Base-by-base conservation (phyloP, 1,140 invertebrate genomes). In the Lepidotrigona ventralis region DNA sequence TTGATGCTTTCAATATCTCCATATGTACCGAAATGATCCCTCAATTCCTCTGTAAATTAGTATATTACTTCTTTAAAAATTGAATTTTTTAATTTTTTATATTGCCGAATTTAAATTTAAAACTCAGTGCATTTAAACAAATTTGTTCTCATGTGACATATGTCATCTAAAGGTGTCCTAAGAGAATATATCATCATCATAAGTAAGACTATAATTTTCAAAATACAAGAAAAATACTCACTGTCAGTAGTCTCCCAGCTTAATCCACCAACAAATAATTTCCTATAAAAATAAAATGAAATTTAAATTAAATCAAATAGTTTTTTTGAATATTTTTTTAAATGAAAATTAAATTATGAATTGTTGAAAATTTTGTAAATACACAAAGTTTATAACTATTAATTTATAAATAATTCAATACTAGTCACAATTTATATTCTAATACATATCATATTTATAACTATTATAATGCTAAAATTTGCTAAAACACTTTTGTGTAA, bases 211-310 rank as follows among this genome's bases (percentile, higher is more conserved):
- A 68, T 6, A 21, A 51, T 39, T 51, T 11, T 54, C 39, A 39
- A 39, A 73, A 69, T 39, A 23, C 0, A 64, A 70, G 39, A 76
- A 87, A 87, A 84, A 91, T 93, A 97, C 98, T 98, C 95, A 99
- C 98, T 98, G 95, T 99, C 98, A 93, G 98, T 98, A 33, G 98
- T 99, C 96, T 99, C 98, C 98, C 98, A 99, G 95, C 98, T 99
- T 84, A 99, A 95, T 83, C 98, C 98, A 92, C 98, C 98, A 95
- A 99, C 98, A 96, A 99, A 99, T 88, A 99, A 96, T 96, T 99
- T 99, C 95, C 98, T 99, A 96, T 90, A 97, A 97, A 95, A 91
- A 90, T 70, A 86, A 77, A 84, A 70, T 66, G 39, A 66, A 71
- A 83, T 84, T 85, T 89, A 83, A 85, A 84, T 84, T 54, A 85